phyloP scores from a whole-genome alignment of 1,140 invertebrate genomes.

The Penaeus vannamei region DNA sequence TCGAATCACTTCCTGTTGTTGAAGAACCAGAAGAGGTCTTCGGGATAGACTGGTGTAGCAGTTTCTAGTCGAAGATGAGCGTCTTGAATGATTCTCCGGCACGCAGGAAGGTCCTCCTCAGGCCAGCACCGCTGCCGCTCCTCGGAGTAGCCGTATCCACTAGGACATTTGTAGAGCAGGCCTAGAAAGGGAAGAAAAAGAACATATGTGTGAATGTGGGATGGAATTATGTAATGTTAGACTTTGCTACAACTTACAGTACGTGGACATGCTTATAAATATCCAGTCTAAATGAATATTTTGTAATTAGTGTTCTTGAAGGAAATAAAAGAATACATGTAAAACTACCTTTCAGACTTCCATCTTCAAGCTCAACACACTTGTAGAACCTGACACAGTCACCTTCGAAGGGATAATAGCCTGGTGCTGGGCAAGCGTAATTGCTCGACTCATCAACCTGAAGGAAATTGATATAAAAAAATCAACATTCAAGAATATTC shows the following conservation, averaged over 20 bases:
- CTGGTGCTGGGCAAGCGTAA: conserved; percentile 79
- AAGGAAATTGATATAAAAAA: conserved; percentile 61
- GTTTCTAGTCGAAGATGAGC: conserved; percentile 45
- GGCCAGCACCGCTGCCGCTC: conserved; percentile 83
- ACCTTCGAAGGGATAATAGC: conserved; percentile 78
- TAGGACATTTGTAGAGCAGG: conserved; percentile 83
- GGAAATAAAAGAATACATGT: not conserved
- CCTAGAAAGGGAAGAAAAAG: conserved; percentile 70
- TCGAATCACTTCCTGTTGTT: not conserved
- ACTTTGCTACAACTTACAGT: not conserved
- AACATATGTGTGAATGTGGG: not conserved
- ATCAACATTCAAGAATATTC: conserved; percentile 54
- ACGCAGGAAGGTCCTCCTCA: conserved; percentile 76
- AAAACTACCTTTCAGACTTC: conserved; percentile 75
- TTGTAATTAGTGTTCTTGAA: not conserved
- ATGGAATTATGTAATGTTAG: not conserved
- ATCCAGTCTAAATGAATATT: not conserved
- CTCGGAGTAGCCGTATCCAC: conserved; percentile 83
- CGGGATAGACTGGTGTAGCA: conserved; percentile 45
- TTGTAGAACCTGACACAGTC: conserved; percentile 82
- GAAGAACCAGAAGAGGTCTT: conserved; percentile 65
- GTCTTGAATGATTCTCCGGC: conserved; percentile 68
- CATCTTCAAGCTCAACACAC: conserved; percentile 75
- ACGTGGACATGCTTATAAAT: not conserved
- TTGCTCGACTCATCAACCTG: conserved; percentile 75